Conservation (phyloP, 2,113 vertebrate genomes). For the Carettochelys insculpta region DNA sequence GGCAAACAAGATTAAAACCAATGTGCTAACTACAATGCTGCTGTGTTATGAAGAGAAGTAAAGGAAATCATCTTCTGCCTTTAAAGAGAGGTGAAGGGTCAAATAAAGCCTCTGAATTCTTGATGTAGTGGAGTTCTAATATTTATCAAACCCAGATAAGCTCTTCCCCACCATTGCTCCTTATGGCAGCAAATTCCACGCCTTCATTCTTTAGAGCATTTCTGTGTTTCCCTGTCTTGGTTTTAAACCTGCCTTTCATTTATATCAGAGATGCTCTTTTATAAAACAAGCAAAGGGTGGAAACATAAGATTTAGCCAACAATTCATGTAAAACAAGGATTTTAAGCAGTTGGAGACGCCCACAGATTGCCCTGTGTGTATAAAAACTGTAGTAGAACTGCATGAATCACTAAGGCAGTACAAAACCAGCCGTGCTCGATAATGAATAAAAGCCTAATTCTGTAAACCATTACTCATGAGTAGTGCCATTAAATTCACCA, state of each 20-base stretch:
- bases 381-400: not conserved
- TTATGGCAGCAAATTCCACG: not conserved
- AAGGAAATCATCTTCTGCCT: not conserved
- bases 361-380: not conserved
- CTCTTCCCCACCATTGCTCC: not conserved
- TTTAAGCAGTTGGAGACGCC: not conserved
- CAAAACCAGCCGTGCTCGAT: not conserved
- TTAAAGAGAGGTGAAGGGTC: not conserved
- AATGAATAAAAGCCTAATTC: not conserved
- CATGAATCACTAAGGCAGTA: not conserved
- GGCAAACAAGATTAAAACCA: constrained; percentile 27
- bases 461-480: not conserved
- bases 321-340: not conserved
- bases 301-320: not conserved
- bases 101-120: not conserved
- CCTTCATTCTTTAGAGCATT: not conserved
- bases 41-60: not conserved
- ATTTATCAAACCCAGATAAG: rapidly evolving
- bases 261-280: not conserved
- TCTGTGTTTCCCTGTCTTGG: not conserved
- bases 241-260: not conserved
- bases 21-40: not conserved
- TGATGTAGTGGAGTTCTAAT: not conserved
- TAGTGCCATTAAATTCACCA: not conserved
- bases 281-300: not conserved